These are phyloP conservation scores for Hucho hucho DNA, from an alignment of 2,113 vertebrate genomes.

Conservation along the genomic window DNA sequence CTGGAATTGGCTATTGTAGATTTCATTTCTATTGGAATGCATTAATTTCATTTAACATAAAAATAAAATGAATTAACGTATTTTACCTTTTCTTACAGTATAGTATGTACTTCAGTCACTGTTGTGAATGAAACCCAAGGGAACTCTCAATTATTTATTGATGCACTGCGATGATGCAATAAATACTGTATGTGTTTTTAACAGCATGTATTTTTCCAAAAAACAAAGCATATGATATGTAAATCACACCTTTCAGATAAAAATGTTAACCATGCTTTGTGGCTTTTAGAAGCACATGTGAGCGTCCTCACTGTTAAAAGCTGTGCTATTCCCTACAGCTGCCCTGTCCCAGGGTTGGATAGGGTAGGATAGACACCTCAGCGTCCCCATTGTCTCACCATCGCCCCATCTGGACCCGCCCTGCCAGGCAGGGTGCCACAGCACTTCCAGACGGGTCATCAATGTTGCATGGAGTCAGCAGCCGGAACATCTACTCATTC, in stretches of 20 bases:
- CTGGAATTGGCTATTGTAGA: neutral
- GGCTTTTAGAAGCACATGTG: too few species aligned
- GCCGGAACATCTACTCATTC: neutral
- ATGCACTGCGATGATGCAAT: neutral
- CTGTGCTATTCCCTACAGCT: too few species aligned
- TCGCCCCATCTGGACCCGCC: neutral
- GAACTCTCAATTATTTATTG: neutral
- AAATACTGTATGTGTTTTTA: too few species aligned
- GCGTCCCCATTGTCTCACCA: too few species aligned
- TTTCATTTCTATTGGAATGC: neutral
- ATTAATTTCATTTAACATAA: neutral
- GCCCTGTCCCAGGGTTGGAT: too few species aligned
- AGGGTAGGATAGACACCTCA: too few species aligned
- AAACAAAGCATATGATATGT: too few species aligned
- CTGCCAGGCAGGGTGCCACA: neutral
- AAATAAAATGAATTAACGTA: neutral
- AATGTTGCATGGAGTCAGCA: neutral
- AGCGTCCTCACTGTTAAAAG: too few species aligned
- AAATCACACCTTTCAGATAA: too few species aligned
- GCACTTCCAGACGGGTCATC: neutral
- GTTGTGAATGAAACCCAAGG: neutral
- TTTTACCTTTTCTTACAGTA: neutral
- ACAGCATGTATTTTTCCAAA: too few species aligned
- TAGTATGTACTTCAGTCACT: neutral
- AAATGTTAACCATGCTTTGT: too few species aligned